Evolutionary conservation across 2,113 vertebrate genomes (phyloP), one percentile per base, ranked within the genome.

Genomic region (Bubo scandiacus): DNA sequence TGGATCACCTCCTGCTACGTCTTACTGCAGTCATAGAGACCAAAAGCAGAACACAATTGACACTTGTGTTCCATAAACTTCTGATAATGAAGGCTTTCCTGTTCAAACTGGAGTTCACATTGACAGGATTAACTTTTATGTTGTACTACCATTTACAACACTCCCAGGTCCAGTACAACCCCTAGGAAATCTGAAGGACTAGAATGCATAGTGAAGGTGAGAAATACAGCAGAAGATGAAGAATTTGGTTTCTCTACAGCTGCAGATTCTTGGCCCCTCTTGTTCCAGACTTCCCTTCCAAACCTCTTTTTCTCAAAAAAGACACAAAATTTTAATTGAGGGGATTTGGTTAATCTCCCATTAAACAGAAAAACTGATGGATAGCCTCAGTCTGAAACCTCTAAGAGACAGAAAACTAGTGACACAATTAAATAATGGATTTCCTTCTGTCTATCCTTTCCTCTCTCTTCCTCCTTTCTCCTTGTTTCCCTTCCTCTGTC

Each of bases 261-360:
- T 63, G 12, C 5, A 86, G 20, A 29, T 71, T 71, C 42, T 54
- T 40, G 36, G 13, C 9, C 3, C 1, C 1, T 77, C 8, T 40
- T 63, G 6, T 34, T 51, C 18, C 32, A 63, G 20, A 51, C 2
- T 72, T 67, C 32, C 36, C 2, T 72, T 72, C 20, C 15, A 63
- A 86, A 52, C 1, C 4, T 12, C 6, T 51, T 5, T 40, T 78
- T 49, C 81, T 67, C 51, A 54, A 47, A 32, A 85, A 77, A 67
- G 5, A 32, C 2, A 58, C 0, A 2, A 12, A 19, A 36, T 63
- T 77, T 85, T 40, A 63, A 34, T 40, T 68, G 71, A 4, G 2
- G 9, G 4, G 0, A 5, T 51, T 45, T 25, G 2, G 2, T 40
- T 51, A 63, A 58, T 54, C 2, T 67, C 3, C 1, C 29, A 5